Base-by-base conservation (phyloP, 1,140 invertebrate species). In the Macrosteles quadrilineatus region DNA sequence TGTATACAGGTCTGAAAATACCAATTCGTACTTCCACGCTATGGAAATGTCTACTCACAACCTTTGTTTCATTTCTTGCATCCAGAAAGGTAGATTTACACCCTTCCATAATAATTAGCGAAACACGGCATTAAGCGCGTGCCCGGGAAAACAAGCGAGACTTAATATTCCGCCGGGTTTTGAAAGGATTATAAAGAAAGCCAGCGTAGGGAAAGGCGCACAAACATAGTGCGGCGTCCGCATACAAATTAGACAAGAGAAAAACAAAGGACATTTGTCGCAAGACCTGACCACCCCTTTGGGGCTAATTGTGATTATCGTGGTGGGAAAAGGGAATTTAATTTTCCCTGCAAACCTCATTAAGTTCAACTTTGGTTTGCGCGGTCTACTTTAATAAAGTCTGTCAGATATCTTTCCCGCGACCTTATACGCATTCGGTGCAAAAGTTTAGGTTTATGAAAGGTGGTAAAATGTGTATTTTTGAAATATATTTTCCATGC, bases 271-370 rank as follows among this genome's bases (percentile, higher is more conserved):
- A n/a, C 55, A 59, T 59, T 59, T 59, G 55, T 59, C 55, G 55
- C 55, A 50, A 50, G 47, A 50, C 47, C 47, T 23, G 17, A 6
- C 47, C n/a, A 36, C 4, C 32, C 32, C 32, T 36, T 36, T 50
- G 17, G 27, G 55, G 55, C 55, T 59, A 59, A 59, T 59, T 59
- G 55, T 59, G 9, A 25, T 23, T n/a, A 23, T 50, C n/a, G 47
- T 19, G 17, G 3, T n/a, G 3, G 21, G 23, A 9, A 30, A 59
- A 25, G 55, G 55, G 55, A 59, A 59, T 59, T 59, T 59, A 25
- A 59, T 59, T 59, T 59, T 59, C 55, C 27, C 27, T 59, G 55
- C 55, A 59, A 59, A 59, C 55, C 55, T 59, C 55, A 59, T 59
- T 59, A 59, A 59, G 55, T 59, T 23, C 55, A 59, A 59, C 23